phyloP scores from a whole-genome alignment of 37 sponge, comb jelly and placozoan species.

The Aphrocallistes beatrix region DNA sequence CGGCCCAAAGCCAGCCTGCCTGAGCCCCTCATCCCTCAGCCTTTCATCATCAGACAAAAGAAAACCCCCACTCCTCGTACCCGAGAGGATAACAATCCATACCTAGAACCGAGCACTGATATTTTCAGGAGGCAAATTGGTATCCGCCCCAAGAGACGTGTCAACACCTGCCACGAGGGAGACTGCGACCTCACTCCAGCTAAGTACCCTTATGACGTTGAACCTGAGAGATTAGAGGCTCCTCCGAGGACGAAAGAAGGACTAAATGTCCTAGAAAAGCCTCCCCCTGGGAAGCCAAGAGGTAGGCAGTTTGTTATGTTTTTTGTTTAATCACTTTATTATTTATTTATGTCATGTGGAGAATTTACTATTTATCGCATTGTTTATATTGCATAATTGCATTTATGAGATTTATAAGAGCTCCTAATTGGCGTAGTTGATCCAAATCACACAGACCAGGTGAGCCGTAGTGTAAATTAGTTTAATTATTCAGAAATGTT shows the following conservation, averaged over 20 bases:
- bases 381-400: no score
- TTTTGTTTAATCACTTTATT: background rate
- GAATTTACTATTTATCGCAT: no score
- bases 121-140: background rate
- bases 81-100: background rate
- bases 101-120: background rate
- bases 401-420: no score
- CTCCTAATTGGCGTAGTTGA: no score
- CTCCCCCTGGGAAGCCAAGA: constrained; percentile 17
- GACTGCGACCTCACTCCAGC: background rate
- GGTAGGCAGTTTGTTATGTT: constrained; percentile 8
- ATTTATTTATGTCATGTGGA: background rate
- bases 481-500: no score
- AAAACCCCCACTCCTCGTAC: background rate
- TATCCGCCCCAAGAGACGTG: background rate
- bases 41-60: background rate
- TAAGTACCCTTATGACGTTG: background rate
- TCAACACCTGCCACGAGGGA: constrained; percentile 9
- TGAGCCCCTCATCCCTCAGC: background rate
- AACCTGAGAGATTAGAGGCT: background rate
- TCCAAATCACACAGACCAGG: no score
- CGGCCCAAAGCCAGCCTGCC: background rate
- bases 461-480: no score
- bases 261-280: background rate
- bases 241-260: background rate